Evolutionary conservation across 2,797 vertebrate genomes (phyloP), one percentile per base, ranked within the genome.

Genomic region (Crenichthys baileyi): DNA sequence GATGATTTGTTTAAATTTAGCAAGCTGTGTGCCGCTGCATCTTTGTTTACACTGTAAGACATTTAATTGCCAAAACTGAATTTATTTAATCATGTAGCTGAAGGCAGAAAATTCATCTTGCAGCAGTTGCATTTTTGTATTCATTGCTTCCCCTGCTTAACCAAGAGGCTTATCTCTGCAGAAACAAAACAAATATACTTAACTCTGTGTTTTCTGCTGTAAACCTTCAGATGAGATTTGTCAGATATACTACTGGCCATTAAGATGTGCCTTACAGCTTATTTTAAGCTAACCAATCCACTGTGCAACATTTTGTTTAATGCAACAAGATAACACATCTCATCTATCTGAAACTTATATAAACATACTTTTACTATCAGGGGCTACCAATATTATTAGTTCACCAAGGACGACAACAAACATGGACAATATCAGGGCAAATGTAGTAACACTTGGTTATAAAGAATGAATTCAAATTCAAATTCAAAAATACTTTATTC

Each of bases 1-100:
- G 60, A 77, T 44, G 60, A 78, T 83, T 79, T 76, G 77, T 58
- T 81, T 24, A 24, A 11, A 41, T 82, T 67, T 83, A 86, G 81
- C 16, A 60, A 87, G 77, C 71, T 41, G 56, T 81, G 78, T 41
- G 61, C 61, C 0, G 12, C 82, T 76, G 80, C 77, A 70, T 83
- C 70, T 78, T 81, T 85, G 77, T 86, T 83, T 76, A 75, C 36
- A 16, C 53, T 63, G 72, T 74, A 72, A 79, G 72, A 44, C 46
- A 63, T 73, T 56, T 44, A 73, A 79, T 80, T 88, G 87, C 82
- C 70, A 41, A 84, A 75, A 36, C 60, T 72, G 48, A 76, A 77
- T 71, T 72, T 53, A 65, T 78, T 44, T 60, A 81, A 61, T 50
- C 72, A 77, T 50, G 71, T 18, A 18, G 46, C 65, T 29, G 5